These are phyloP conservation scores for Aramus guarauna DNA, from an alignment of 2,113 vertebrate species.

Conservation along the genomic window DNA sequence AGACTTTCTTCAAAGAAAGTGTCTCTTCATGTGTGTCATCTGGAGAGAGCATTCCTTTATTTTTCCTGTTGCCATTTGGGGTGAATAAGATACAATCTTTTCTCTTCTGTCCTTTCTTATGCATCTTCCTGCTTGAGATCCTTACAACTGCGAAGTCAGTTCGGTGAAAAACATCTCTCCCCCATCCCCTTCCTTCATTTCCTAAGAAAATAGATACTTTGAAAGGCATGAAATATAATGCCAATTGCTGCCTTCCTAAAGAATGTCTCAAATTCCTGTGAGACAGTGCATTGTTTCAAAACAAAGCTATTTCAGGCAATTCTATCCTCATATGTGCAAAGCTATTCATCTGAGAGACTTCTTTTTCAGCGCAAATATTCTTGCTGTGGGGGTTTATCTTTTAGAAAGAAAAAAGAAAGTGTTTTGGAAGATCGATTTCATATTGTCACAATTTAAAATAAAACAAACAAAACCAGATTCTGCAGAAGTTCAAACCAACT, in stretches of 20 bases:
- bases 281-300: slow-evolving; percentile 47
- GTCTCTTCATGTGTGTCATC: background rate
- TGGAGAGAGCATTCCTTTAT: background rate
- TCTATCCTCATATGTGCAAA: slow-evolving; percentile 7
- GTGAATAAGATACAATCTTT: background rate
- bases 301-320: slow-evolving; percentile 56
- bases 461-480: slow-evolving; percentile 33
- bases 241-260: slow-evolving; percentile 17
- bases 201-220: slow-evolving; percentile 35
- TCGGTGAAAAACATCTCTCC: background rate
- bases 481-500: background rate
- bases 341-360: background rate
- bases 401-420: slow-evolving; percentile 26
- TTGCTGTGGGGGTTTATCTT: slow-evolving; percentile 30
- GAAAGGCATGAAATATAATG: slow-evolving; percentile 11
- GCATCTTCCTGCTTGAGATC: background rate
- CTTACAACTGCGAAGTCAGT: background rate
- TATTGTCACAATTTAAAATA: slow-evolving; percentile 30
- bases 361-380: slow-evolving; percentile 23
- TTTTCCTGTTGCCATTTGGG: background rate
- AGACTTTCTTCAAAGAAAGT: background rate
- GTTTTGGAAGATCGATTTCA: slow-evolving; percentile 44
- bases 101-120: background rate
- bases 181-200: background rate
- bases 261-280: slow-evolving; percentile 14